Percentiles rank a stretch among this genome's conserved stretches.
Conservation (phyloP, 2,797 vertebrate genomes). For the Aplochiton taeniatus region DNA sequence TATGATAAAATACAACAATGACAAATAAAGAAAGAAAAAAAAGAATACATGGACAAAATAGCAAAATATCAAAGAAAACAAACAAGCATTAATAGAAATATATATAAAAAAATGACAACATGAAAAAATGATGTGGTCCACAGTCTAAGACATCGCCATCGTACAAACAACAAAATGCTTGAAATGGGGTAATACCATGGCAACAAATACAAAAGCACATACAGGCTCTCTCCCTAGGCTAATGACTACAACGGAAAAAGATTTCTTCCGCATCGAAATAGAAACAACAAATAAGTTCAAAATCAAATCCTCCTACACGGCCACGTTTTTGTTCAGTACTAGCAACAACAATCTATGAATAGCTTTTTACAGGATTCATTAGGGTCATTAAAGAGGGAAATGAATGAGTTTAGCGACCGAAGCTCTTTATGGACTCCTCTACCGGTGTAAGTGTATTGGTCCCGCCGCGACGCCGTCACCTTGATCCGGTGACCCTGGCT, state of each 20-base stretch:
- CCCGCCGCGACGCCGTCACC: slow-evolving; percentile 73
- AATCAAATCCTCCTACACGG: too few relatives aligned
- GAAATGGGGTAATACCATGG: neutral
- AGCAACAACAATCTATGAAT: slow-evolving; percentile 33
- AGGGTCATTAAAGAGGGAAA: slow-evolving; percentile 66
- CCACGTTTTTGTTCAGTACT: too few relatives aligned
- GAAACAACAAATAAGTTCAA: too few relatives aligned
- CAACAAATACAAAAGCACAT: too few relatives aligned
- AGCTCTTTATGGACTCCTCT: slow-evolving; percentile 73
- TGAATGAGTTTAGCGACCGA: slow-evolving; percentile 67
- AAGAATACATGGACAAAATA: too few relatives aligned
- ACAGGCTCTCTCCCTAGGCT: too few relatives aligned
- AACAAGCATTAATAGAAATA: slow-evolving; percentile 25
- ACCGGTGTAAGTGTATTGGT: slow-evolving; percentile 74
- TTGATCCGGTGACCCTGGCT: slow-evolving; percentile 74
- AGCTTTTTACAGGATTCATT: slow-evolving; percentile 67
- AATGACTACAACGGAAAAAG: too few relatives aligned
- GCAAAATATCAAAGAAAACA: slow-evolving; percentile 21
- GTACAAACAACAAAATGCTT: neutral
- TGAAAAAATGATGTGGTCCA: neutral
- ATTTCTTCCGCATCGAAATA: too few relatives aligned
- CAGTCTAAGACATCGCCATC: too few relatives aligned
- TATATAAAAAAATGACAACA: slow-evolving; percentile 19
- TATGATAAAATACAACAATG: slow-evolving; percentile 59
- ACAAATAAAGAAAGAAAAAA: slow-evolving; percentile 54